Conservation (phyloP, 2,797 vertebrate genomes). For the Gymnothorax reevesii region DNA sequence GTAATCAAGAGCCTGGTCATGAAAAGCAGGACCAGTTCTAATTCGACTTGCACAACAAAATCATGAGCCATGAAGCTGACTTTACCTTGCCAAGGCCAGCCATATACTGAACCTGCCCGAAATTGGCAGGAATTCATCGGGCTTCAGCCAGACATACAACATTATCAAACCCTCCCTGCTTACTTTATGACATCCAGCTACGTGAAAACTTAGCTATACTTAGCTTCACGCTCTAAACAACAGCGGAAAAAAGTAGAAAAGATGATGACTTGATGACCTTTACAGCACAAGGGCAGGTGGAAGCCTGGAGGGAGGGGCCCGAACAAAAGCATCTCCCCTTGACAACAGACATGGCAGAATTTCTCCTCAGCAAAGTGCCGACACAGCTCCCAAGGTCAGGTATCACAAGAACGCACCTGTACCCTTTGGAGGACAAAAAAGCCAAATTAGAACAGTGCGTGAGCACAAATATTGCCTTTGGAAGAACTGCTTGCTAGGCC, state of each 20-base stretch:
- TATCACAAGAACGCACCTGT: slow-evolving; percentile 49
- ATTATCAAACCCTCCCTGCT: slow-evolving; percentile 54
- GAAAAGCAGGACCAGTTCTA: slow-evolving; percentile 13
- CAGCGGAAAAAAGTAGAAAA: slow-evolving; percentile 48
- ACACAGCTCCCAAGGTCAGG: slow-evolving; percentile 73
- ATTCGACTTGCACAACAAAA: not conserved
- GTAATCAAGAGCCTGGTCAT: slow-evolving; percentile 18
- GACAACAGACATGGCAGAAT: slow-evolving; percentile 65
- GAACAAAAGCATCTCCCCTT: slow-evolving; percentile 12
- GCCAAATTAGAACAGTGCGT: slow-evolving; percentile 23
- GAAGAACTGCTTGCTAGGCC: slow-evolving; percentile 52
- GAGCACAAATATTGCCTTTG: slow-evolving; percentile 40
- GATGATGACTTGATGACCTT: slow-evolving; percentile 25
- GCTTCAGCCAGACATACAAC: not conserved
- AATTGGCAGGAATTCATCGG: not conserved
- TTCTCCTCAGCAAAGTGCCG: slow-evolving; percentile 64
- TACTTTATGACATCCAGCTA: slow-evolving; percentile 68
- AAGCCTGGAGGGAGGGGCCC: slow-evolving; percentile 25
- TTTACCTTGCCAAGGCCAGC: slow-evolving; percentile 69
- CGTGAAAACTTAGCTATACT: slow-evolving; percentile 62
- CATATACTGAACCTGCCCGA: not conserved
- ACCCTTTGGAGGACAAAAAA: slow-evolving; percentile 42
- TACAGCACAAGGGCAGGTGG: slow-evolving; percentile 46
- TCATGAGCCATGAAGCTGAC: slow-evolving; percentile 72
- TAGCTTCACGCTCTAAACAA: slow-evolving; percentile 45